A percentile compares a stretch with the other conserved stretches of the same genome.
Evolutionary conservation across 2,888 invertebrate genomes (phyloP).

Genomic region (Sinhomidia bicolor): DNA sequence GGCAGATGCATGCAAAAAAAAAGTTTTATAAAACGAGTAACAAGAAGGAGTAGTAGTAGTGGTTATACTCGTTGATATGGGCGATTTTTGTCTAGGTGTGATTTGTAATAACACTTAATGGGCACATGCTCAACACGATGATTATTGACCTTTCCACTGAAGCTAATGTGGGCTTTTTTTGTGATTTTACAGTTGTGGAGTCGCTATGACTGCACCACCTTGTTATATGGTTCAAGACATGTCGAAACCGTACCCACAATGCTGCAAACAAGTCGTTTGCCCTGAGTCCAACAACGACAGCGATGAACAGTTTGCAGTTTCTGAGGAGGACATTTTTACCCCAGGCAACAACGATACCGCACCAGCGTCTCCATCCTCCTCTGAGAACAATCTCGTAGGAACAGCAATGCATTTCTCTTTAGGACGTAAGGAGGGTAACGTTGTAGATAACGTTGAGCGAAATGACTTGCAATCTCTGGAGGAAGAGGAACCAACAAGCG

Average conservation of each 20-base stretch:
- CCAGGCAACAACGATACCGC: constrained; percentile 8
- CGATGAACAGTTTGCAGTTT: constrained; percentile 50
- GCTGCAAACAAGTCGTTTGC: constrained; percentile 78
- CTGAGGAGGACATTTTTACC: constrained; percentile 47
- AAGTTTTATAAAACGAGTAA: constrained; percentile 17
- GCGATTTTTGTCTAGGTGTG: constrained; percentile 59
- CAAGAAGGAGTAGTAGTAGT: constrained; percentile 1
- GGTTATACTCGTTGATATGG: background rate
- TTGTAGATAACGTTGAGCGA: background rate
- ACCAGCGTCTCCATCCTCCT: background rate
- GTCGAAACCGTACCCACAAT: constrained; percentile 76
- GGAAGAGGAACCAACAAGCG: constrained; percentile 9
- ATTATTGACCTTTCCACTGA: constrained; percentile 68
- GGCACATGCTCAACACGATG: constrained; percentile 64
- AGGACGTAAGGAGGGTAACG: constrained; percentile 23
- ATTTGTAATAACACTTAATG: constrained; percentile 64
- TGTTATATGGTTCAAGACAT: constrained; percentile 77
- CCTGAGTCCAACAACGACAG: constrained; percentile 72
- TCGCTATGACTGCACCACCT: constrained; percentile 75
- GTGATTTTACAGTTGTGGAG: constrained; percentile 78
- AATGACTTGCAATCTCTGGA: constrained; percentile 59
- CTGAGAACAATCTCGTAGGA: constrained; percentile 43
- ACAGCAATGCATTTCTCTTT: constrained; percentile 59
- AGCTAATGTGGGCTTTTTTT: constrained; percentile 32
- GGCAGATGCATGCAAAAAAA: too few species aligned